Conservation (phyloP, 2,797 vertebrate genomes). For the Atherinosoma microstoma region DNA sequence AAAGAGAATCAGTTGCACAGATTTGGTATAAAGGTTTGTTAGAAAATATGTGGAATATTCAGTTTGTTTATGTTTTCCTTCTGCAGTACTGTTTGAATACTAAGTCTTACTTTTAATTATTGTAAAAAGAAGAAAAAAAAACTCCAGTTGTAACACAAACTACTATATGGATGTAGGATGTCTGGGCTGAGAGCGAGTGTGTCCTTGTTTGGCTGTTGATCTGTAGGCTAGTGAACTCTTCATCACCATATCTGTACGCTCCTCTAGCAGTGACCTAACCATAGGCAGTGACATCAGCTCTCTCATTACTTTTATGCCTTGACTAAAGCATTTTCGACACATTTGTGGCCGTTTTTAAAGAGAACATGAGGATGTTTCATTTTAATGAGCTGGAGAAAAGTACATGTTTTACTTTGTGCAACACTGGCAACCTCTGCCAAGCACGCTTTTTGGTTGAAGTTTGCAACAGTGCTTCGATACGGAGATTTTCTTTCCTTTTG, state of each 20-base stretch:
- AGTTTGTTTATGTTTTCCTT: slow-evolving; percentile 47
- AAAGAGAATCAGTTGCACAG: slow-evolving; percentile 60
- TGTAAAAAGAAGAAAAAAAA: slow-evolving; percentile 71
- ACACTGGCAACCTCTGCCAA: slow-evolving; percentile 19
- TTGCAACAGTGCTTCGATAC: slow-evolving; percentile 25
- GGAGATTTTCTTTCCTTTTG: background rate
- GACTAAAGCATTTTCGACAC: slow-evolving; percentile 67
- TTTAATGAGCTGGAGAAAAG: slow-evolving; percentile 41
- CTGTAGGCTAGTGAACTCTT: slow-evolving; percentile 61
- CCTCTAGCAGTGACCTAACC: slow-evolving; percentile 58
- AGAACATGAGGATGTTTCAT: slow-evolving; percentile 41
- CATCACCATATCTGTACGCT: slow-evolving; percentile 49
- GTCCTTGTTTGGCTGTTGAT: slow-evolving; percentile 50
- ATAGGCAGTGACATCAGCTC: slow-evolving; percentile 51
- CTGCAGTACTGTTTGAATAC: slow-evolving; percentile 68
- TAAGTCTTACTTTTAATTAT: slow-evolving; percentile 67
- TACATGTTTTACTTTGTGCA: slow-evolving; percentile 24
- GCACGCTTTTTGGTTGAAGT: slow-evolving; percentile 25
- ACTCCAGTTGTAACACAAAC: slow-evolving; percentile 57
- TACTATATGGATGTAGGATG: slow-evolving; percentile 56
- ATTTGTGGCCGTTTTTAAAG: slow-evolving; percentile 56
- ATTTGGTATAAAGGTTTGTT: slow-evolving; percentile 62
- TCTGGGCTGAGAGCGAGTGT: slow-evolving; percentile 50
- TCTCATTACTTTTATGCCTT: slow-evolving; percentile 57
- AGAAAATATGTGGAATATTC: slow-evolving; percentile 53